Evolutionary conservation across 2,113 vertebrate genomes (phyloP).

Genomic region (Agapornis roseicollis): DNA sequence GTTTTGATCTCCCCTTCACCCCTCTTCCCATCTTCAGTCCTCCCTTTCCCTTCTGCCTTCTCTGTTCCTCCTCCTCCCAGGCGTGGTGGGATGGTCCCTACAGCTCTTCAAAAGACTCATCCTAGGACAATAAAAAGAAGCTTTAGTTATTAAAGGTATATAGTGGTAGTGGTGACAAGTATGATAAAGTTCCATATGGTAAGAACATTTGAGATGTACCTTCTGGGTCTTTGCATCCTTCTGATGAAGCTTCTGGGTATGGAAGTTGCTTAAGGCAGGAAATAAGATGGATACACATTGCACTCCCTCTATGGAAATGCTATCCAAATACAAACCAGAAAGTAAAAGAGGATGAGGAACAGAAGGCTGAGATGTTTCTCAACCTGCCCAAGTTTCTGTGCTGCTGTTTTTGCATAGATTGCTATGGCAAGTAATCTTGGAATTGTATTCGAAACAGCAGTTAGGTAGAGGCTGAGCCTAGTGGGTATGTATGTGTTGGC

Average conservation of each 20-base stretch:
- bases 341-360: background rate
- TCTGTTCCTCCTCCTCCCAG: background rate
- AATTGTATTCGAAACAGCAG: background rate
- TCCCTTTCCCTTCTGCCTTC: background rate
- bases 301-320: background rate
- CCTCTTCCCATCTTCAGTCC: background rate
- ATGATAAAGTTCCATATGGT: background rate
- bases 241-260: background rate
- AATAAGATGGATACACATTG: background rate
- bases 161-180: background rate
- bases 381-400: background rate
- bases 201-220: background rate
- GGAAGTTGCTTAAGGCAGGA: background rate
- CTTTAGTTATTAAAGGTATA: background rate
- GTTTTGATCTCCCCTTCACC: background rate
- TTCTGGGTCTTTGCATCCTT: background rate
- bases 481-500: background rate
- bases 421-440: constrained; percentile 4
- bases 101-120: background rate
- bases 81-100: background rate
- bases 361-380: background rate
- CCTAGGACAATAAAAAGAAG: background rate
- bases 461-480: background rate
- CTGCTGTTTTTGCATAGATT: background rate
- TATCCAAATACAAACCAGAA: background rate